These are phyloP conservation scores for Acronicta aceris DNA, from an alignment of 2,888 invertebrate genomes.

Conservation along the genomic window DNA sequence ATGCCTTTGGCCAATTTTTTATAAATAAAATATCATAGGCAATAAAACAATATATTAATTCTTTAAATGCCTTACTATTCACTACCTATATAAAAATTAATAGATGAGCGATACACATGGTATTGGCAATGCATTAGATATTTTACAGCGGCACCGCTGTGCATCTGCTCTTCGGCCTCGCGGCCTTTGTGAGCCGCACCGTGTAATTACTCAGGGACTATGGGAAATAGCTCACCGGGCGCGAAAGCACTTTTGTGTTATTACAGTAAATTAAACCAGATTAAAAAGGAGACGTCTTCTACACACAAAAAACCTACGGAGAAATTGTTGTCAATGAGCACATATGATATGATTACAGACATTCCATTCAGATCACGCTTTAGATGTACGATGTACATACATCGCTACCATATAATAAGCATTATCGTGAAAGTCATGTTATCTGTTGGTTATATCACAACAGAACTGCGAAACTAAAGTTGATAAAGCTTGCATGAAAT, in stretches of 20 bases:
- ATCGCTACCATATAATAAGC: no score
- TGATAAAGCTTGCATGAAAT: no score
- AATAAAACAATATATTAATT: no score
- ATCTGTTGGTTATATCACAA: no score
- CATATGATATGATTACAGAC: background rate
- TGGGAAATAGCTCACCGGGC: conserved; percentile 83
- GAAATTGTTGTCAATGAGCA: background rate
- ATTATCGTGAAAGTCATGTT: no score
- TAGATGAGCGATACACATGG: background rate
- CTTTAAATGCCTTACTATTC: no score
- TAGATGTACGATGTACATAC: no score
- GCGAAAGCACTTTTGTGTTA: conserved; percentile 79
- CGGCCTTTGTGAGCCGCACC: conserved; percentile 79
- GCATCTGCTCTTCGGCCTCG: conserved; percentile 65
- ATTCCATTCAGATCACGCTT: background rate
- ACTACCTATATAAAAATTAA: no score
- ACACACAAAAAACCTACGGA: conserved; percentile 1
- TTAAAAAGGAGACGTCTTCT: conserved; percentile 41
- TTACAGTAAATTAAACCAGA: conserved; percentile 78
- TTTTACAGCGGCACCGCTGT: conserved; percentile 44
- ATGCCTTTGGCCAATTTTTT: no score
- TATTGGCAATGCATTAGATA: conserved; percentile 67
- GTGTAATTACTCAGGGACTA: conserved; percentile 86
- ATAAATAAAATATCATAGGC: no score
- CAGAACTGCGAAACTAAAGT: no score